Base-by-base conservation (phyloP, 1,140 invertebrate genomes). In the Heliconius himera region DNA sequence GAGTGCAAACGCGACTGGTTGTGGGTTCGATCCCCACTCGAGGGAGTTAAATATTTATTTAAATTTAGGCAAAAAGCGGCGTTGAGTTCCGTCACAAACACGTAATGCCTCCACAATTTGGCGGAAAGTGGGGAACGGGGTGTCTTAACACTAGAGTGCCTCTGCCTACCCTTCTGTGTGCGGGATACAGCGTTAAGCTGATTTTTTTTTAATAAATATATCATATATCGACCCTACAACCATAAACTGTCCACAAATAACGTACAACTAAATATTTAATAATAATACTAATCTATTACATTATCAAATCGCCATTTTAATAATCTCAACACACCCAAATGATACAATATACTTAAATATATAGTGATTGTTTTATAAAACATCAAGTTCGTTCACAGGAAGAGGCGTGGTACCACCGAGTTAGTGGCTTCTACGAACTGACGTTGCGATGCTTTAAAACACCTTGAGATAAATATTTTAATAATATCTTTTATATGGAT, bases 341-440 rank as follows among this genome's bases (percentile, higher is more conserved):
- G 54, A 22, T 56, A 56, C 6, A 66, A 22, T 13, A 26, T 51
- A 18, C 41, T 8, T 18, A 51, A 18, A 51, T 66, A 66, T 66
- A 26, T 26, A 29, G 26, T 8, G 29, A 66, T 26, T 66, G 38
- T 72, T 72, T 72, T 20, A 72, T 72, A 72, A 72, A 38, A 72
- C 36, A 38, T 72, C 73, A 74, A 74, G 51, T 79, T 75, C 72
- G 86, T 82, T 26, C 85, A 85, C 90, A 88, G 90, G 90, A 92
- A 91, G 85, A 81, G 90, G 90, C 86, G 89, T 86, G 89, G 82
- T 76, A 70, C 82, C 8, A 33, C 83, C 84, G 81, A 85, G 84
- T 83, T 86, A 88, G 87, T 84, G 83, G 83, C 75, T 89, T 88
- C 90, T 82, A 74, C 83, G 89, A 91, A 91, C 75, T 74, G 79